Evolutionary conservation across 2,888 invertebrate species (phyloP), one percentile per base, ranked within the genome.

Genomic region (Alcis repandata): DNA sequence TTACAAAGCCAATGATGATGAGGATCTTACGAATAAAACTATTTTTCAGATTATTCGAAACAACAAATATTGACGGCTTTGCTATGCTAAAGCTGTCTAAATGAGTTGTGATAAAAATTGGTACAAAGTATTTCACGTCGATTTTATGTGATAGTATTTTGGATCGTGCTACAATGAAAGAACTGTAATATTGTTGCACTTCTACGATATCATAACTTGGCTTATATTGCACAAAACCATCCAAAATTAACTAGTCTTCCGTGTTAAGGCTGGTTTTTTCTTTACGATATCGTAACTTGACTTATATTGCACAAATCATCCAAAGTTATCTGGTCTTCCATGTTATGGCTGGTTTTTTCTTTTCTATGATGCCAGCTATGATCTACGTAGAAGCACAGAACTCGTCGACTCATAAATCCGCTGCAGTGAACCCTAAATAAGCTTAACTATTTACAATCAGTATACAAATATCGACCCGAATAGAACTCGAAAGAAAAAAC

Each of bases 371-470:
- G 11, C 32, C 17, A 60, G 59, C 63, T 72, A 74, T 70, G 71
- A 68, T 73, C 20, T 40, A 20, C 64, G 62, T 59, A 64, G 48
- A 70, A 70, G 70, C 71, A 70, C 71, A 70, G 73, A 75, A 79
- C 73, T 49, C 69, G 70, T 71, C 77, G 73, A 71, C 75, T 75
- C 68, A 71, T 70, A 71, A 71, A 61, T 74, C 71, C 73, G 74
- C 76, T 70, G 75, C 76, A 76, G 84, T 81, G 85, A 83, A 82
- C 79, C 81, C 88, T 88, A 88, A 80, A 83, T 85, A 89, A 90
- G 88, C 91, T 89, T 90, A 89, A 88, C 86, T 92, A 92, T 93
- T 85, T 92, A 93, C 92, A 92, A 86, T 88, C 86, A 89, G 86
- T 88, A 87, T 89, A 89, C 85, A 87, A 85, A 85, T 83, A 88